Base-by-base conservation (phyloP, 2,888 invertebrate genomes). In the Hedychridium roseum region DNA sequence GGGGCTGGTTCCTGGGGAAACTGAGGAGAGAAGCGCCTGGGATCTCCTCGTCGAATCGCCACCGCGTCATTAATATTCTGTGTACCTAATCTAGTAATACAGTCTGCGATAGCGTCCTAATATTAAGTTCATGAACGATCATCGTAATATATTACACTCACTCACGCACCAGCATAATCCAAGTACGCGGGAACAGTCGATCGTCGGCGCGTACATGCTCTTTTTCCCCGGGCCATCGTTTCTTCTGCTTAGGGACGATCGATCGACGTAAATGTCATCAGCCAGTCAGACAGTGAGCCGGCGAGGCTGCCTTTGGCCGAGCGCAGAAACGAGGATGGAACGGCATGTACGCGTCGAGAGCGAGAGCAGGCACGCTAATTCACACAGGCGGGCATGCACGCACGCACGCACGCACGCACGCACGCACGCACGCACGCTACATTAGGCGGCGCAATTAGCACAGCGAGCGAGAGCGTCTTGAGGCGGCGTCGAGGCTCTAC, bases 101-200 rank as follows among this genome's bases (percentile, higher is more conserved):
- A 77, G 74, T 77, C 74, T 76, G 76, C 76, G 57, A 59, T 68
- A 64, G 61, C 60, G 45, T 58, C 48, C 60, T 64, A 65, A 21
- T 23, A 23, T 23, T 23, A 60, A 64, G 51, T 73, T 72, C 60
- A 68, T 68, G 65, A 70, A 68, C 61, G 55, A 51, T 70, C 68
- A 62, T 64, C n/a, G 58, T 68, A 71, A 67, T 75, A 75, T 76
- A 70, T 74, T 76, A 75, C 74, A 76, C 74, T 65, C 73, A 74
- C 60, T 74, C 71, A 70, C 68, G 69, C 75, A 65, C 69, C n/a
- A n/a, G n/a, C n/a, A n/a, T n/a, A n/a, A n/a, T n/a, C n/a, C n/a
- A n/a, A n/a, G n/a, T n/a, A n/a, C n/a, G n/a, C n/a, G n/a, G n/a
- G n/a, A n/a, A n/a, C n/a, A n/a, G n/a, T n/a, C n/a, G n/a, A n/a